Evolutionary conservation across 1,140 invertebrate species (phyloP).

Genomic region (Onthophagus taurus): DNA sequence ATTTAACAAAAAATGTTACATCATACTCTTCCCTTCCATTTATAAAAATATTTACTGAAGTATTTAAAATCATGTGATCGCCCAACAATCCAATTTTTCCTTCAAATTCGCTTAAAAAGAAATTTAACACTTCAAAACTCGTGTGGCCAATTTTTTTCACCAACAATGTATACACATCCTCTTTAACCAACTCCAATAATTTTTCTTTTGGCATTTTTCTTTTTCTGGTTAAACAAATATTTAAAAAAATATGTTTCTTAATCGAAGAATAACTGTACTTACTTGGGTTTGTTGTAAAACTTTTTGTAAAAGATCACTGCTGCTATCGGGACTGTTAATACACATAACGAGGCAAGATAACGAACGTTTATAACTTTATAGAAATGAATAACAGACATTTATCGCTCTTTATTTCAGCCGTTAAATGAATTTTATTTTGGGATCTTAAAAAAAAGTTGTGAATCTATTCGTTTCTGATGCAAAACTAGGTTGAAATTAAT

Average conservation of each 20-base stretch:
- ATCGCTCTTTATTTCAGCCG: too few relatives aligned
- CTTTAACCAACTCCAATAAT: neutral
- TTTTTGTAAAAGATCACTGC: too few relatives aligned
- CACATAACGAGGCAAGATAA: too few relatives aligned
- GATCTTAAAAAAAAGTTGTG: too few relatives aligned
- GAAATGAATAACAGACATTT: too few relatives aligned
- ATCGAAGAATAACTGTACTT: neutral
- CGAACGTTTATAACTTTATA: too few relatives aligned
- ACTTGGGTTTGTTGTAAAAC: neutral
- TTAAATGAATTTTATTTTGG: too few relatives aligned
- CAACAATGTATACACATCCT: conserved; percentile 3
- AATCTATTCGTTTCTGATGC: too few relatives aligned
- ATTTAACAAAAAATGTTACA: conserved; percentile 18
- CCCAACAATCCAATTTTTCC: conserved; percentile 18
- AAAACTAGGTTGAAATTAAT: too few relatives aligned
- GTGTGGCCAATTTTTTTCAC: neutral
- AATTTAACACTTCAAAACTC: conserved; percentile 9
- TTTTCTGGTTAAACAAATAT: too few relatives aligned
- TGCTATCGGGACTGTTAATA: too few relatives aligned
- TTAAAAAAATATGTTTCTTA: neutral
- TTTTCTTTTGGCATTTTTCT: too few relatives aligned
- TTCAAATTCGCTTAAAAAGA: conserved; percentile 3
- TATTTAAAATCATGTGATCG: conserved; percentile 16
- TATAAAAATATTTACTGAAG: conserved; percentile 8
- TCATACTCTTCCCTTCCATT: conserved; percentile 7